Evolutionary conservation across 2,888 invertebrate species (phyloP), one percentile per base, ranked within the genome.

Genomic region (Ophion costatus): DNA sequence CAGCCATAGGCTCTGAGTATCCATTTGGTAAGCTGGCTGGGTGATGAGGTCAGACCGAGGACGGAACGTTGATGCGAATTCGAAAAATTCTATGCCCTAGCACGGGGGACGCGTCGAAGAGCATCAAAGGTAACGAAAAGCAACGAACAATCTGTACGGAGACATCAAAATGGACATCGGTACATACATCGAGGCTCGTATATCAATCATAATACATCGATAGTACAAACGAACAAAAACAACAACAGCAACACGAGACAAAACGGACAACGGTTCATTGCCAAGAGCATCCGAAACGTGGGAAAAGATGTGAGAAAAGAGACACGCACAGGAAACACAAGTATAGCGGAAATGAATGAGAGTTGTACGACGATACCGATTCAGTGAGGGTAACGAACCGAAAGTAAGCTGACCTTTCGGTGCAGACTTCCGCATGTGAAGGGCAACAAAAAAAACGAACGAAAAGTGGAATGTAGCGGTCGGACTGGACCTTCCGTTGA

Each of bases 211-310:
- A 69, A 51, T 59, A 78, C 76, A 76, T 66, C 69, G 77, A 78
- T 42, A 78, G 77, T 69, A 78, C 61, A 69, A 29, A 29, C 29
- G 4, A 29, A 51, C 51, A 51, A 51, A 17, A 51, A 51, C 51
- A 51, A 51, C 17, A 51, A 51, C 17, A 17, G 61, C 70, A 79
- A 73, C 80, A 84, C 84, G 80, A 74, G 77, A 80, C 83, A 84
- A 80, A 80, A 84, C 77, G 77, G 63, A 81, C 82, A 84, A 73
- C 73, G 33, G 24, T 14, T 73, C 59, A 73, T 84, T 78, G 63
- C 78, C 84, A 78, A 81, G 82, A 84, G 74, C 82, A 78, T 67
- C 84, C 71, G 78, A 74, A 74, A 79, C 69, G 33, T 22, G 63
- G 24, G 61, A 75, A 74, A 64, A 51, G n/a, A 71, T 56, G 22